Conservation (phyloP, 1,140 invertebrate species). For the Zaprionus tsacasi region DNA sequence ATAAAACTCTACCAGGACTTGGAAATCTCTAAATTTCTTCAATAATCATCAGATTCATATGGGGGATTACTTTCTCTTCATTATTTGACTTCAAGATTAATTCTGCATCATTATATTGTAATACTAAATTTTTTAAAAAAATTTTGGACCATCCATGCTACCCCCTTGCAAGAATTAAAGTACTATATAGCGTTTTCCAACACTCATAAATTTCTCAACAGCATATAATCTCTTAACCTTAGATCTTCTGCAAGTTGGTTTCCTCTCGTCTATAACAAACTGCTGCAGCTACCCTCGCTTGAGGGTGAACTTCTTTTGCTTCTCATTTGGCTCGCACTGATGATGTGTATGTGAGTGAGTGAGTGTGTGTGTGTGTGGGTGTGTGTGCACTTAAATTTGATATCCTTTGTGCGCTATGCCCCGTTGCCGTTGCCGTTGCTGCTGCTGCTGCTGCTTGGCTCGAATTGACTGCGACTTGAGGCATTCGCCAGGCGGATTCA, state of each 20-base stretch:
- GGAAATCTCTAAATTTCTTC: too few relatives aligned
- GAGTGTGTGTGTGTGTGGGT: too few relatives aligned
- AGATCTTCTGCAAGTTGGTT: not conserved
- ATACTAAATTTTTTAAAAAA: too few relatives aligned
- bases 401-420: conserved; percentile 69
- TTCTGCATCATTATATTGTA: too few relatives aligned
- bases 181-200: too few relatives aligned
- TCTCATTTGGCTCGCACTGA: conserved; percentile 16
- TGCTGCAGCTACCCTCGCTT: conserved; percentile 17
- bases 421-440: conserved; percentile 12
- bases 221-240: not conserved
- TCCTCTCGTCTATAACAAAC: not conserved
- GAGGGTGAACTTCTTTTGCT: not conserved
- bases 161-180: too few relatives aligned
- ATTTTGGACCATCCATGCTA: too few relatives aligned
- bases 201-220: too few relatives aligned
- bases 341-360: not conserved
- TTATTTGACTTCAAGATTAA: too few relatives aligned
- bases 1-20: too few relatives aligned
- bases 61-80: too few relatives aligned
- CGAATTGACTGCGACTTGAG: conserved; percentile 59
- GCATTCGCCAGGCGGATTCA: conserved; percentile 50
- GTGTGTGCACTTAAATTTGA: conserved; percentile 79
- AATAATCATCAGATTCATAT: too few relatives aligned
- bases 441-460: conserved; percentile 21